Base-by-base conservation (phyloP, 37 sponge, comb jelly and placozoan species). In the Cliona cf. orientalis region DNA sequence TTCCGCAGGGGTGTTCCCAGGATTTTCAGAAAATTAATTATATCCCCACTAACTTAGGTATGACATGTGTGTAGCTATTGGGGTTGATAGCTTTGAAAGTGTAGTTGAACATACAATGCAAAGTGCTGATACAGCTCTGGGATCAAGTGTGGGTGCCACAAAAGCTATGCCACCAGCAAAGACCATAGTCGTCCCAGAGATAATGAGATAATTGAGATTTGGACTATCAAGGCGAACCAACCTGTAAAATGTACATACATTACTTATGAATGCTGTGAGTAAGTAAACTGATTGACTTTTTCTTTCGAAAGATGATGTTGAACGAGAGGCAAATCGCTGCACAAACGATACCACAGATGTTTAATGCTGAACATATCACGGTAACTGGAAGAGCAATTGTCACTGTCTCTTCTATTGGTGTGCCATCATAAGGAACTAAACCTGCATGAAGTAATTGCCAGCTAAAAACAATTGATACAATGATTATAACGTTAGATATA, bases 341-440 rank as follows among this genome's bases (percentile, higher is more conserved):
- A 75, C 32, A 75, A 33, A 11, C 28, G 3, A 72, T 46, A 12
- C 74, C 74, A 72, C 21, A 26, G 28, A 42, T 17, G 23, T 22
- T 6, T 25, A 72, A 55, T 21, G 32, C 6, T 46, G 74, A 29
- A 44, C 45, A 72, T 42, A n/a, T 21, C 4, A 75, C 40, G 5
- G 76, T 75, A 7, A 75, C 37, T 58, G 60, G 21, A 29, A 58
- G 2, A 17, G 36, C 12, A 5, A 75, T 62, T 25, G 62, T 55
- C 7, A 58, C 62, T 34, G 62, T 58, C 12, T 12, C 76, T 21
- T 75, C 38, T 36, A 26, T 34, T 58, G 76, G 41, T 4, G 35
- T n/a, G 25, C 76, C 76, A 75, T 75, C 76, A 75, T 58, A 58
- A 2, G 76, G 76, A 14, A 49, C 53, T n/a, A n/a, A n/a, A n/a